Conservation (phyloP, 2,888 invertebrate species). For the Molanna angustata region DNA sequence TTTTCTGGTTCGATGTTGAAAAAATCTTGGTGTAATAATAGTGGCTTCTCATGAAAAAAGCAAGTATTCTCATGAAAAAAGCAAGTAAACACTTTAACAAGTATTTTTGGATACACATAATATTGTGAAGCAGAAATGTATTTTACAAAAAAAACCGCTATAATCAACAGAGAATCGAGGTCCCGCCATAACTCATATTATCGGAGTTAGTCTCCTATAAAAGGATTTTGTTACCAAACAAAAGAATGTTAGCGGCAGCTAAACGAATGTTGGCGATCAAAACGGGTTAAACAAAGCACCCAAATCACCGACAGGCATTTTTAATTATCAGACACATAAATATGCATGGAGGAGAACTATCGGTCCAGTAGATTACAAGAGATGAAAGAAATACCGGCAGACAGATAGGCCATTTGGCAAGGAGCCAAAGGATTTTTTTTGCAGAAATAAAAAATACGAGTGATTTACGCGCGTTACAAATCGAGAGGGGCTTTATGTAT, state of each 20-base stretch:
- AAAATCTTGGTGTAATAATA: too few species aligned
- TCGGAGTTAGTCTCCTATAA: not conserved
- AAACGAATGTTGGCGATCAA: constrained; percentile 22
- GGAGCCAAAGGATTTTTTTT: constrained; percentile 20
- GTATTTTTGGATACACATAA: too few species aligned
- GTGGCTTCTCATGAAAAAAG: too few species aligned
- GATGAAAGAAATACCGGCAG: constrained; percentile 24
- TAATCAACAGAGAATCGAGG: too few species aligned
- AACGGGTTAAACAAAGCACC: constrained; percentile 27
- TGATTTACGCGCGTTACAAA: constrained; percentile 20
- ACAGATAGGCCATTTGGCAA: constrained; percentile 27
- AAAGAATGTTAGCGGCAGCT: constrained; percentile 9
- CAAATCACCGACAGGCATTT: constrained; percentile 28
- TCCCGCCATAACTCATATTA: too few species aligned
- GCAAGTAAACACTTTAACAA: too few species aligned
- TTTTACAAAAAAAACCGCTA: too few species aligned
- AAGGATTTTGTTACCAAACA: constrained; percentile 7
- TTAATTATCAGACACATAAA: constrained; percentile 31
- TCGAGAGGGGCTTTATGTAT: constrained; percentile 11
- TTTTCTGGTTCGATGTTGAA: too few species aligned
- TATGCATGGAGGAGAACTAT: constrained; percentile 26
- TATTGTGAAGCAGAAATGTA: too few species aligned
- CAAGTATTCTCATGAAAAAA: too few species aligned
- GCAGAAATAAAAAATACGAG: constrained; percentile 12
- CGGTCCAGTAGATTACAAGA: constrained; percentile 22